Evolutionary conservation across 1,140 invertebrate genomes (phyloP).

Genomic region (Trinorchestia longiramus): DNA sequence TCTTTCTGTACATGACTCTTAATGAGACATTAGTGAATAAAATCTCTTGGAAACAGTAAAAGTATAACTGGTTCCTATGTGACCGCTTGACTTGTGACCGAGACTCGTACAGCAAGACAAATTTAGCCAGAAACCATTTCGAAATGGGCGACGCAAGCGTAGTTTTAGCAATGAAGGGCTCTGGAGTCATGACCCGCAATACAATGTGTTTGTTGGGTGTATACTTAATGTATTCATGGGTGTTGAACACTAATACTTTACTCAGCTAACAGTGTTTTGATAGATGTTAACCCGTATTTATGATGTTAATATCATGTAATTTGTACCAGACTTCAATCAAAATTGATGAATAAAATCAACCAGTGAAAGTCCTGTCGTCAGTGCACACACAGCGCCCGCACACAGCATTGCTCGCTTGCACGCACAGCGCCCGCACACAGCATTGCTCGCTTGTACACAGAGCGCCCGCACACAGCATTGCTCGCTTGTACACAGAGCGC

Average conservation of each 20-base stretch:
- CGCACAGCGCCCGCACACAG: neutral
- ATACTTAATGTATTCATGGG: neutral
- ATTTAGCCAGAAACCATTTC: neutral
- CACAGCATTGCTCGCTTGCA: neutral
- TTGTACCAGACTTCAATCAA: neutral
- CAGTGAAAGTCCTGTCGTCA: neutral
- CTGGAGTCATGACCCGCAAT: neutral
- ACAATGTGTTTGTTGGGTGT: neutral
- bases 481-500: neutral
- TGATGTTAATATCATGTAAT: neutral
- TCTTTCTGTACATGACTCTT: neutral
- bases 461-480: neutral
- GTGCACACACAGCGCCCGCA: neutral
- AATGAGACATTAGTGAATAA: neutral
- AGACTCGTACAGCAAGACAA: neutral
- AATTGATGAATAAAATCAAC: neutral
- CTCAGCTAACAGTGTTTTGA: neutral
- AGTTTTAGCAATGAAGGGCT: neutral
- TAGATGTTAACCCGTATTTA: neutral
- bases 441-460: neutral
- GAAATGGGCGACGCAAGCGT: neutral
- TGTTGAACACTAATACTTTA: neutral
- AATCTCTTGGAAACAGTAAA: neutral
- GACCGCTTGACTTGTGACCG: neutral
- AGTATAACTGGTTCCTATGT: neutral